A percentile compares a stretch with the other conserved stretches of the same genome.
phyloP scores from a whole-genome alignment of 2,797 vertebrate genomes.

The Borostomias antarcticus region DNA sequence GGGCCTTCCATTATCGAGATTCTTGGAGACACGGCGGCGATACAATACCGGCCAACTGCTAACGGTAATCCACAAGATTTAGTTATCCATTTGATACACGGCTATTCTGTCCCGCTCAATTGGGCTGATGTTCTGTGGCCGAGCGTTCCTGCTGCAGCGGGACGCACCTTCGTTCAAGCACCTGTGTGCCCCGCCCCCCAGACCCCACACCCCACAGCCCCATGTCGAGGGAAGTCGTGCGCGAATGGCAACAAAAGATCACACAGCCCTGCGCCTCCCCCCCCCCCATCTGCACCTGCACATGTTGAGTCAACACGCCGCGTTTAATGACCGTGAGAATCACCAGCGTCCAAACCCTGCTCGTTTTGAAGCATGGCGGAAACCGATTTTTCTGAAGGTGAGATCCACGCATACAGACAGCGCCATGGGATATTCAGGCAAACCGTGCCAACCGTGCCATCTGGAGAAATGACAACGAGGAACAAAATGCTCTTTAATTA shows the following conservation, averaged over 20 bases:
- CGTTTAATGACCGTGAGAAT: conserved; percentile 55
- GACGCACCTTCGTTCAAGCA: no score
- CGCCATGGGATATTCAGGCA: conserved; percentile 6
- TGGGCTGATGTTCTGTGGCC: conserved; percentile 19
- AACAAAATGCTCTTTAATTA: no score
- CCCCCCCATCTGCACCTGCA: conserved; percentile 52
- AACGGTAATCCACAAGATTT: conserved; percentile 16
- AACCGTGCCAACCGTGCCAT: neutral
- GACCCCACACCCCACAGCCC: conserved; percentile 17
- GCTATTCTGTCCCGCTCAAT: conserved; percentile 12
- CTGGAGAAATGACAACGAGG: no score
- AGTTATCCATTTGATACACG: conserved; percentile 20
- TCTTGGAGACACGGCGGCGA: conserved; percentile 30
- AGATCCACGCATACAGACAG: neutral
- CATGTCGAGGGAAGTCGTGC: conserved; percentile 46
- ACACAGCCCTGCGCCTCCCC: conserved; percentile 19
- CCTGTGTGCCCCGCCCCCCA: conserved; percentile 40
- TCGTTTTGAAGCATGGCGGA: conserved; percentile 20
- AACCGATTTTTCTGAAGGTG: conserved; percentile 29
- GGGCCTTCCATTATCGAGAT: conserved; percentile 40
- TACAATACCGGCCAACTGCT: conserved; percentile 28
- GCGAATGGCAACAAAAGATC: conserved; percentile 57
- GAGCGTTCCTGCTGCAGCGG: no score
- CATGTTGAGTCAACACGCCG: conserved; percentile 44
- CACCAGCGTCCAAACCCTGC: conserved; percentile 41